Evolutionary conservation across 2,888 invertebrate species (phyloP).

Genomic region (Megastigmus dorsalis): DNA sequence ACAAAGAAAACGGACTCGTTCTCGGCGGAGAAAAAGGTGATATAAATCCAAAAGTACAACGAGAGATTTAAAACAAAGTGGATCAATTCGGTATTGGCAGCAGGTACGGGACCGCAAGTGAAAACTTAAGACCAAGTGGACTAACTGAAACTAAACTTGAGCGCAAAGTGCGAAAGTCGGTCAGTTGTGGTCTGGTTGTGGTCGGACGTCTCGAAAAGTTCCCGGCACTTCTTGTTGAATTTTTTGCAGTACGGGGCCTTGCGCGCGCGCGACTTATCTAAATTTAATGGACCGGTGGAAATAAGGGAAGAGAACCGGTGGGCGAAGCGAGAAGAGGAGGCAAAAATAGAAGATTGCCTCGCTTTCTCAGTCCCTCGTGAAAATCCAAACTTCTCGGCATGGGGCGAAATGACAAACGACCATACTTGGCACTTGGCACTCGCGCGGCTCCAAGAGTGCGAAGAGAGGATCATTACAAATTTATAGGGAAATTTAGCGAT

Average conservation of each 20-base stretch:
- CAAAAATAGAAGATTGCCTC: background rate
- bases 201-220: too few species aligned
- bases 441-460: background rate
- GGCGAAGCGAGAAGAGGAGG: background rate
- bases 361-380: background rate
- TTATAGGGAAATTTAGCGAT: conserved; percentile 18
- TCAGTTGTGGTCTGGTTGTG: conserved; percentile 4
- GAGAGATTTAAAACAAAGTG: conserved; percentile 17
- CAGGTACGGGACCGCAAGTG: background rate
- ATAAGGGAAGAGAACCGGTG: background rate
- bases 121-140: conserved; percentile 7
- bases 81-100: conserved; percentile 25
- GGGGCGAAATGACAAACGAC: conserved; percentile 26
- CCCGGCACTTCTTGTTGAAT: conserved; percentile 22
- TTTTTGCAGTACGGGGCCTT: background rate
- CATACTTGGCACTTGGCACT: too few species aligned
- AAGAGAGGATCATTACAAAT: conserved; percentile 28
- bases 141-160: conserved; percentile 19
- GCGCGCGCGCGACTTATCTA: conserved; percentile 2
- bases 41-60: background rate
- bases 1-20: too few species aligned
- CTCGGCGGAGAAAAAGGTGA: background rate
- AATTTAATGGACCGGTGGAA: conserved; percentile 14
- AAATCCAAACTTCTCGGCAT: background rate
- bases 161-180: conserved; percentile 34